Percentiles rank a stretch among this genome's conserved stretches.
Conservation (phyloP, 2,888 invertebrate genomes). For the Parascotia fuliginaria region DNA sequence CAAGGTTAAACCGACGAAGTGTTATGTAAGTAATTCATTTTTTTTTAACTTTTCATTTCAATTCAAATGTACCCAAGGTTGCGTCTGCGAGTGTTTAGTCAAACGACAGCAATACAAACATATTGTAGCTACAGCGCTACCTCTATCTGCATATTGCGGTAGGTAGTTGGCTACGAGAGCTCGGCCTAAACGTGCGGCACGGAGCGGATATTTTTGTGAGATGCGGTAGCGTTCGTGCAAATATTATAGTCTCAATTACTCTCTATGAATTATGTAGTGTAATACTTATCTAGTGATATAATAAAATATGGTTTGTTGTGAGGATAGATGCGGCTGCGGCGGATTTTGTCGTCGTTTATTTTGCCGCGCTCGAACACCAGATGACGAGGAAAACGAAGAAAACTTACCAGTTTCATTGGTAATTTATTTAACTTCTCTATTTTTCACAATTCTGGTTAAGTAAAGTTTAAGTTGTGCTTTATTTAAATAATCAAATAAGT, state of each 20-base stretch:
- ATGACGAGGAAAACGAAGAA: conserved; percentile 39
- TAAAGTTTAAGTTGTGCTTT: no score
- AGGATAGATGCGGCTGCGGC: conserved; percentile 66
- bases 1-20: no score
- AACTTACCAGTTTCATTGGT: conserved; percentile 63
- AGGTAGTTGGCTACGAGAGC: conserved; percentile 40
- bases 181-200: conserved; percentile 42
- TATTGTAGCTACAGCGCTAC: not conserved
- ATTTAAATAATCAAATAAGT: no score
- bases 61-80: not conserved
- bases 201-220: conserved; percentile 66
- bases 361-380: conserved; percentile 60
- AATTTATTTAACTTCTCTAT: conserved; percentile 32
- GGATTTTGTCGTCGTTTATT: conserved; percentile 72
- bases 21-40: no score
- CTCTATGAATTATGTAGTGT: conserved; percentile 36
- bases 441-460: not conserved
- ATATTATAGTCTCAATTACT: conserved; percentile 23
- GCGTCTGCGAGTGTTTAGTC: not conserved
- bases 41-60: no score
- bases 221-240: conserved; percentile 46
- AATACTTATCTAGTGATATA: conserved; percentile 34
- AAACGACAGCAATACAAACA: not conserved
- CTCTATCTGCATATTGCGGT: conserved; percentile 7
- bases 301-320: conserved; percentile 59